Percentiles rank a stretch among this genome's conserved stretches.
Evolutionary conservation across 2,797 vertebrate species (phyloP).

Genomic region (Trichosurus vulpecula): DNA sequence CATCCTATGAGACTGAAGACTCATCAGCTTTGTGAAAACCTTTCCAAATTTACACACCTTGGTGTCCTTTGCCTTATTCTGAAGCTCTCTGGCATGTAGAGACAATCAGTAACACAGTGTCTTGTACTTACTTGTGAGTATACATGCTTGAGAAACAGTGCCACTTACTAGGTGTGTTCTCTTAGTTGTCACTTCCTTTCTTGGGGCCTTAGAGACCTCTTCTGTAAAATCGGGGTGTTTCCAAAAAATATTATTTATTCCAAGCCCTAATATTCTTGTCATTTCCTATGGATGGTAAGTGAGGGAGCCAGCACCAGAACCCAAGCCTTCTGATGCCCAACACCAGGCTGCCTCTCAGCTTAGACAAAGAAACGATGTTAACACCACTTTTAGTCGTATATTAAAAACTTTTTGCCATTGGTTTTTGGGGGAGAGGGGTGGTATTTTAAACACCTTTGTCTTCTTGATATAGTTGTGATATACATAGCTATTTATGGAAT

Average conservation of each 20-base stretch:
- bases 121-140: background rate
- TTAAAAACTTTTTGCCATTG: background rate
- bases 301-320: slow-evolving; percentile 13
- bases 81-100: background rate
- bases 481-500: slow-evolving; percentile 36
- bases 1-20: background rate
- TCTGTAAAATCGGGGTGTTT: background rate
- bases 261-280: background rate
- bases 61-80: background rate
- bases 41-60: background rate
- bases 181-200: background rate
- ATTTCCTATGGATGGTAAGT: background rate
- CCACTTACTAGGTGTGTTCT: background rate
- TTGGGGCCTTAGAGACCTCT: background rate
- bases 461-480: background rate
- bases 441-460: background rate
- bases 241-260: background rate
- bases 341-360: slow-evolving; percentile 31
- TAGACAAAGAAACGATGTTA: background rate
- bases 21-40: background rate
- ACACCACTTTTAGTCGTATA: background rate
- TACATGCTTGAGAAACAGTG: background rate
- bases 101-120: background rate
- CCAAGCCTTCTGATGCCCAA: slow-evolving; percentile 22
- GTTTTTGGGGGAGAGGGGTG: background rate